These are phyloP conservation scores for Xestoiulus laeticollis DNA, from an alignment of 2,888 invertebrate species.

Conservation along the genomic window DNA sequence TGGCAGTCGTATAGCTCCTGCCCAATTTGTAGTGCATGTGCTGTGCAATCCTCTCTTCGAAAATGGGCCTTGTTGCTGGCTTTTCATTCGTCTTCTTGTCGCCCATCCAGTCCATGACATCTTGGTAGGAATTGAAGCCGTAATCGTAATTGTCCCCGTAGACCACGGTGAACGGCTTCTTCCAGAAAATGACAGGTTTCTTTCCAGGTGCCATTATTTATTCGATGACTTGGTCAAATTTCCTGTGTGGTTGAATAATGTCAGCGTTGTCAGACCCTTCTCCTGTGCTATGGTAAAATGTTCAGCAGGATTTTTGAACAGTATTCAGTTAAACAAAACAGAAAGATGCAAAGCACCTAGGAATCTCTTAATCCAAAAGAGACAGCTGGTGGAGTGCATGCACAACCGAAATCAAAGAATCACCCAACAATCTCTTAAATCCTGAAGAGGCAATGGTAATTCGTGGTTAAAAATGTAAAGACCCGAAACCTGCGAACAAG, in stretches of 20 bases:
- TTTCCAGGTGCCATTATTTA: conserved; percentile 48
- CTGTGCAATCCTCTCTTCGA: conserved; percentile 52
- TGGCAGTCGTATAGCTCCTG: conserved; percentile 44
- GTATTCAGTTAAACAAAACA: neutral
- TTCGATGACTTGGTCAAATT: neutral
- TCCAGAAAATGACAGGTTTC: conserved; percentile 64
- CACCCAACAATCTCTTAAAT: neutral
- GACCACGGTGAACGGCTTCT: conserved; percentile 72
- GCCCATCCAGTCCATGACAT: conserved; percentile 87
- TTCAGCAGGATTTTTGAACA: neutral
- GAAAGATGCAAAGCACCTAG: neutral
- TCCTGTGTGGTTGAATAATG: too few species aligned
- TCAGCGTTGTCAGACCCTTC: neutral
- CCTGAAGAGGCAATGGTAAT: conserved; percentile 4
- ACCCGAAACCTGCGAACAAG: neutral
- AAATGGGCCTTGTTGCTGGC: conserved; percentile 50
- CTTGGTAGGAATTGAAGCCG: conserved; percentile 85
- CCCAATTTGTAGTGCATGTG: conserved; percentile 52
- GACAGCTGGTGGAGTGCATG: neutral
- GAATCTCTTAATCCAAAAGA: conserved; percentile 10
- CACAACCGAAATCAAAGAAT: neutral
- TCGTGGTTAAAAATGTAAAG: neutral
- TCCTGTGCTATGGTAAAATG: neutral
- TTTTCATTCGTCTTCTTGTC: conserved; percentile 49
- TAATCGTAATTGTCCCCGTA: conserved; percentile 86